A percentile compares a stretch with the other conserved stretches of the same genome.
Evolutionary conservation across 2,797 vertebrate species (phyloP).

Genomic region (Xenopus petersii): DNA sequence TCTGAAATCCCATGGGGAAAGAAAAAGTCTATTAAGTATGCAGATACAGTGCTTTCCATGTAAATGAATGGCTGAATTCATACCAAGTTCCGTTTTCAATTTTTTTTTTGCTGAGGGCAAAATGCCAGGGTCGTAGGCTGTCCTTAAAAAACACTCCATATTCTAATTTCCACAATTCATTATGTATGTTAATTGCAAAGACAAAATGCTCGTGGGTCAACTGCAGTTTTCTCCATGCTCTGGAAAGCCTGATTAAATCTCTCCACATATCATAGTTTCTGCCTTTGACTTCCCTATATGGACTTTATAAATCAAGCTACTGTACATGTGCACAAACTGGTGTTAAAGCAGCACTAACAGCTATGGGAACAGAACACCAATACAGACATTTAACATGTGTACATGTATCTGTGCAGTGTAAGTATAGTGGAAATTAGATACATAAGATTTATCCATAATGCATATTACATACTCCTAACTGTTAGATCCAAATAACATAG

Average conservation of each 20-base stretch:
- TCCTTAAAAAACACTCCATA: conserved; percentile 46
- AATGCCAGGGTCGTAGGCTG: conserved; percentile 47
- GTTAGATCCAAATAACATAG: no score
- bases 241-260: not conserved
- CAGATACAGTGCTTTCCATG: conserved; percentile 48
- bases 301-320: no score
- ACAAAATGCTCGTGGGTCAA: conserved; percentile 41
- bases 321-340: no score
- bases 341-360: no score
- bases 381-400: no score
- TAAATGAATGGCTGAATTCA: conserved; percentile 47
- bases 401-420: no score
- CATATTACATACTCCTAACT: no score
- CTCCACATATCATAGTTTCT: no score
- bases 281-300: no score
- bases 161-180: conserved; percentile 47
- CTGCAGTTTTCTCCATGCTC: conserved; percentile 27
- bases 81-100: conserved; percentile 33
- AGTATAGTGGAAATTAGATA: no score
- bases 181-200: conserved; percentile 42
- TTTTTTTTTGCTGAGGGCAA: conserved; percentile 39
- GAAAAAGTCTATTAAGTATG: conserved; percentile 43
- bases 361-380: no score
- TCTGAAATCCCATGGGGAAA: conserved; percentile 30
- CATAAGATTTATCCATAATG: no score